Evolutionary conservation across 2,797 vertebrate species (phyloP), one percentile per base, ranked within the genome.

Genomic region (Ciconia nigra): DNA sequence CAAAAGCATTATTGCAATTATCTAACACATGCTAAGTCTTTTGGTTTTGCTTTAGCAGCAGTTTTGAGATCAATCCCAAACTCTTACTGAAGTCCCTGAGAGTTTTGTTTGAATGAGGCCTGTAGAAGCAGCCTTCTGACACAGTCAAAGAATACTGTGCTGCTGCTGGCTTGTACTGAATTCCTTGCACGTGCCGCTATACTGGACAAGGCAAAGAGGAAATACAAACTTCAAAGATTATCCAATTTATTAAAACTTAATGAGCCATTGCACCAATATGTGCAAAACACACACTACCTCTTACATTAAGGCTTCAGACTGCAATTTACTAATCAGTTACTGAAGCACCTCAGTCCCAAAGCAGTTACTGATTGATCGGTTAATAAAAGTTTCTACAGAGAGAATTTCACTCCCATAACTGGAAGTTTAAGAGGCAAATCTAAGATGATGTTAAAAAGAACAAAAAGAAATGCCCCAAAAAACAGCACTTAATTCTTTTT

Each of bases 211-310:
- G 63, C 73, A 93, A 90, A 17, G 29, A 96, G 69, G 77, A 93
- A 96, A 90, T 71, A 66, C 1, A 92, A 95, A 81, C 72, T 76
- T 83, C 42, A 92, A 92, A 90, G 58, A 97, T 96, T 66, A 96
- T 55, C 61, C 73, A 91, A 77, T 95, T 90, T 92, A 95, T 96
- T 96, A 97, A 96, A 96, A 93, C 83, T 71, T 92, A 95, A 96
- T 92, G 79, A 95, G 84, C 67, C 76, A 80, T 90, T 91, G 71
- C 73, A 93, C 92, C 79, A 74, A 5, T 77, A 87, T 7, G 59
- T 88, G 80, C 90, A 85, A 87, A 97, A 89, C 77, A 91, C 52
- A 88, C 35, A 94, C 15, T 46, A 74, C 24, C 28, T 89, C 87
- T 93, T 82, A 89, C 65, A 61, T 87, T 95, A 88, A 91, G 58